Evolutionary conservation across 2,113 vertebrate species (phyloP).

Genomic region (Anguilla japonica): DNA sequence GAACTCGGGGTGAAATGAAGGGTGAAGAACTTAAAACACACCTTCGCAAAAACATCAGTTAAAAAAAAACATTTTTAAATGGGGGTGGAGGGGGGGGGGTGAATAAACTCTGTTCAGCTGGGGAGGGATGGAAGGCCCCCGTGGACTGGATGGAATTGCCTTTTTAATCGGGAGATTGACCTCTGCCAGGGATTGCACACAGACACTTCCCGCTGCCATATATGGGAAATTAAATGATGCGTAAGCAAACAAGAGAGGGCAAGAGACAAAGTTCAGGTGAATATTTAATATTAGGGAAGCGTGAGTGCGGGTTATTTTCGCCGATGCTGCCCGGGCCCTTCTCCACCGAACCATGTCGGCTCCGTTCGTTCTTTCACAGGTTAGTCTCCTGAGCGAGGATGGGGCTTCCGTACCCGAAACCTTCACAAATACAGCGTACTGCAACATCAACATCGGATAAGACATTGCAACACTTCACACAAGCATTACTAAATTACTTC

Average conservation of each 20-base stretch:
- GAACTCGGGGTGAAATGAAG: neutral
- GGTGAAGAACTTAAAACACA: neutral
- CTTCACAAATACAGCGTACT: too few relatives aligned
- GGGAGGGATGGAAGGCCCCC: neutral
- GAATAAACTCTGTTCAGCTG: too few relatives aligned
- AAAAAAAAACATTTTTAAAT: too few relatives aligned
- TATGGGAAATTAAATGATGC: slow-evolving; percentile 44
- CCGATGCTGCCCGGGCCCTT: slow-evolving; percentile 30
- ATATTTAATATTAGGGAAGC: slow-evolving; percentile 20
- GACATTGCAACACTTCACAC: too few relatives aligned
- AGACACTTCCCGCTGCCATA: slow-evolving; percentile 44
- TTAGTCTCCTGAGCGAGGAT: slow-evolving; percentile 33
- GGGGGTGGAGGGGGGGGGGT: too few relatives aligned
- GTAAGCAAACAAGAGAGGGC: slow-evolving; percentile 34
- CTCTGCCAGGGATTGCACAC: slow-evolving; percentile 28
- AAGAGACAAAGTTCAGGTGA: slow-evolving; percentile 53
- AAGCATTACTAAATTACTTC: too few relatives aligned
- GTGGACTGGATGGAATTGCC: neutral
- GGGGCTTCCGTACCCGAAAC: too few relatives aligned
- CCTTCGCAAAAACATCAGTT: neutral
- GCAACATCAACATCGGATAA: too few relatives aligned
- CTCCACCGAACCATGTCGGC: slow-evolving; percentile 20
- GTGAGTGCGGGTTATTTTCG: slow-evolving; percentile 26
- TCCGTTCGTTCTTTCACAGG: slow-evolving; percentile 31
- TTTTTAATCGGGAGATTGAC: neutral